Percentiles rank a stretch among this genome's conserved stretches.
Conservation (phyloP, 2,888 invertebrate species). For the Elmis aenea region DNA sequence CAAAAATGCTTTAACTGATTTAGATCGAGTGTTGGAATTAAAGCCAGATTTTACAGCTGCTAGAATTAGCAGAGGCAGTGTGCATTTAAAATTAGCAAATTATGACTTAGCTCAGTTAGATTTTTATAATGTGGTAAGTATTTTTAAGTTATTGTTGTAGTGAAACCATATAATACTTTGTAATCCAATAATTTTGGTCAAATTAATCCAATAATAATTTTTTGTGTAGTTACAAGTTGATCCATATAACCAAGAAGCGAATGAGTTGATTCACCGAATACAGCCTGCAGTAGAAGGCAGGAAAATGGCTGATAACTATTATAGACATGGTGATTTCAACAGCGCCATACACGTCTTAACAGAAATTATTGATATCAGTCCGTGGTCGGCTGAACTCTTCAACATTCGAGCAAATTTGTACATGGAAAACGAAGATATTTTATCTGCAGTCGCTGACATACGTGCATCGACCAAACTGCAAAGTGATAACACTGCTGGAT, state of each 20-base stretch:
- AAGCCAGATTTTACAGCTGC: conserved; percentile 94
- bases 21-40: conserved; percentile 85
- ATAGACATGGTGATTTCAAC: conserved; percentile 51
- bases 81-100: conserved; percentile 85
- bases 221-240: conserved; percentile 63
- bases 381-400: conserved; percentile 82
- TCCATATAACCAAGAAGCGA: conserved; percentile 72
- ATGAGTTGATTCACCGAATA: conserved; percentile 62
- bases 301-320: conserved; percentile 59
- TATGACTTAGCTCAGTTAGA: conserved; percentile 78
- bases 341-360: conserved; percentile 62
- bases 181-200: too few relatives aligned
- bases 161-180: too few relatives aligned
- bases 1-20: conserved; percentile 89
- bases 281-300: conserved; percentile 60
- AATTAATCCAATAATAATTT: too few relatives aligned
- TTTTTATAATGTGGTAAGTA: conserved; percentile 78
- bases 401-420: conserved; percentile 85
- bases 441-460: conserved; percentile 87
- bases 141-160: too few relatives aligned
- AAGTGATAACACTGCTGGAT: conserved; percentile 88
- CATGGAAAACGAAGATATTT: conserved; percentile 68
- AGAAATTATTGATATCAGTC: conserved; percentile 71
- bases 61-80: conserved; percentile 68
- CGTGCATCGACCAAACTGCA: conserved; percentile 84